phyloP scores from a whole-genome alignment of 2,888 invertebrate species.

The Notocelia uddmanniana region DNA sequence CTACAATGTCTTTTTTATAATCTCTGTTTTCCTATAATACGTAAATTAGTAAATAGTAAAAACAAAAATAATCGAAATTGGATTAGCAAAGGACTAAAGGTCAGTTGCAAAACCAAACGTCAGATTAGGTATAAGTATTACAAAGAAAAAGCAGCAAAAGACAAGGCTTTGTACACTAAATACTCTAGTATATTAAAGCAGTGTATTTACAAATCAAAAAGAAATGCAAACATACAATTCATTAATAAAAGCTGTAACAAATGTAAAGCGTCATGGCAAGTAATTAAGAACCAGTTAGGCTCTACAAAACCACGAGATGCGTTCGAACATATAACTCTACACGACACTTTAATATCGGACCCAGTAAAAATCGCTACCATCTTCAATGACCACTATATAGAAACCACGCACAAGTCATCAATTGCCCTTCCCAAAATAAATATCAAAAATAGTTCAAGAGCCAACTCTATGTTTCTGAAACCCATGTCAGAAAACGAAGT shows the following conservation, averaged over 20 bases:
- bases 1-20: too few relatives aligned
- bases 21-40: neutral
- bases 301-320: neutral
- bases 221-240: neutral
- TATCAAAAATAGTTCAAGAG: too few relatives aligned
- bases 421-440: too few relatives aligned
- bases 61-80: conserved; percentile 4
- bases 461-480: too few relatives aligned
- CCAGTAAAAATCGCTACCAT: neutral
- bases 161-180: neutral
- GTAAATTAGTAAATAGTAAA: neutral
- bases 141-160: neutral
- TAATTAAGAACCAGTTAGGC: neutral
- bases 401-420: too few relatives aligned
- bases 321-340: neutral
- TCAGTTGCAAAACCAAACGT: conserved; percentile 14
- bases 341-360: neutral
- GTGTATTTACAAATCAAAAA: neutral
- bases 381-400: too few relatives aligned
- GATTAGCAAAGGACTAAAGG: conserved; percentile 7
- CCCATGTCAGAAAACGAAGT: too few relatives aligned
- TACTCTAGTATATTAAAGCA: conserved; percentile 1
- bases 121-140: conserved; percentile 1
- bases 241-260: neutral
- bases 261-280: neutral